Base-by-base conservation (phyloP, 2,888 invertebrate genomes). In the Apotomis capreana region DNA sequence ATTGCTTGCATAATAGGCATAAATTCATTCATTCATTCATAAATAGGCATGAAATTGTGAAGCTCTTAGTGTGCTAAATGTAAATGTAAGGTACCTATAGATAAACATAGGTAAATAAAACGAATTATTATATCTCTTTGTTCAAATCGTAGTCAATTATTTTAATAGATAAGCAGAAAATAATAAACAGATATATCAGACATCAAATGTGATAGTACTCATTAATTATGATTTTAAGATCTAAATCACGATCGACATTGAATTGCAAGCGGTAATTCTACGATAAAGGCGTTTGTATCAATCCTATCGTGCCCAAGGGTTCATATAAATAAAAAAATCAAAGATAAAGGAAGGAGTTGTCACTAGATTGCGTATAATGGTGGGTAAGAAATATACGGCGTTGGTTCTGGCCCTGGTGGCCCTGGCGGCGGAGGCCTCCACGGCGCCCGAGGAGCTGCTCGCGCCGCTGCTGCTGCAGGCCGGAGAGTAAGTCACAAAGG, bases 371-470 rank as follows among this genome's bases (percentile, higher is more conserved):
- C 65, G 70, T 51, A 77, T 63, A 76, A 87, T 75, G 76, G 88
- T 89, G 87, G 77, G 82, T 76, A 84, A 79, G 74, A 88, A 84
- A 78, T 85, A 85, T 67, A 82, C 78, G 61, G 86, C 85, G 26
- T 73, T 87, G 76, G 75, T 84, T 26, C 60, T 91, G 68, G 83
- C 83, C 12, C 74, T 84, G 62, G 74, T 87, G 79, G 79, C 89
- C 73, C 85, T 80, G 15, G 85, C 82, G 13, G 87, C 88, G n/a
- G 84, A 88, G 70, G 90, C 87, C 9, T 82, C 82, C 74, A 68
- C 79, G 58, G 74, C 85, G 49, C 78, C 84, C 64, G 74, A 74
- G 54, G 62, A 71, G 58, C 74, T 78, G 12, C 75, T 79, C 5
- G 60, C 77, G 52, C 75, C 83, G 3, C 74, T 76, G 13, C 63